Base-by-base conservation (phyloP, 1,140 invertebrate species). In the Cardiocondyla obscurior region DNA sequence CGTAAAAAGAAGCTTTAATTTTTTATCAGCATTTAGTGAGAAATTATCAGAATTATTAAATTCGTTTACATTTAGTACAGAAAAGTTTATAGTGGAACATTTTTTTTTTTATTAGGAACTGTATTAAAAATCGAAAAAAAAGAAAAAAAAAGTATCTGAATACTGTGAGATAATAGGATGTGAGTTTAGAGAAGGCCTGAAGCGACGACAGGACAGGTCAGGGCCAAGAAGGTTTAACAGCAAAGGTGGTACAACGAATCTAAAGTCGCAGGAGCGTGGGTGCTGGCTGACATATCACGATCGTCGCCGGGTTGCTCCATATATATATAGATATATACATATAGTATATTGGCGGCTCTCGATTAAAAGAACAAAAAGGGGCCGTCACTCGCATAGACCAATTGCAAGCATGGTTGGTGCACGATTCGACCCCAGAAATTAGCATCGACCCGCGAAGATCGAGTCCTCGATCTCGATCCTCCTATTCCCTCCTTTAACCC, bases 261-360 rank as follows among this genome's bases (percentile, higher is more conserved):
- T 84, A 19, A 83, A 88, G 77, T 82, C 77, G 55, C 77, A 88
- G 83, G 85, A 88, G 85, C 86, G 86, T 88, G 86, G 85, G 86
- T 73, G 83, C 77, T 33, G 84, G 83, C 69, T 88, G 86, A 84
- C 86, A 88, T 88, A 88, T 88, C 86, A 88, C 86, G 86, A 88
- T 87, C 83, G 86, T 87, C 77, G 86, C 70, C 85, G 82, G 86
- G 82, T 85, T 88, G 86, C 77, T 85, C 85, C 72, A 70, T 77
- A 87, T 87, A 62, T 62, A 62, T 62, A 42, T 62, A 62, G 2
- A 58, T 39, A 60, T 10, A 44, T 6, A 44, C 16, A 44, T 44
- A 44, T 22, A 51, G 39, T 62, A 72, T 88, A 84, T 88, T 65
- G 86, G 30, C 53, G 65, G 49, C 67, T 88, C 83, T 82, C 73